A percentile compares a stretch with the other conserved stretches of the same genome.
Conservation (phyloP, 1,140 invertebrate species). For the Philotrypesis tridentata region DNA sequence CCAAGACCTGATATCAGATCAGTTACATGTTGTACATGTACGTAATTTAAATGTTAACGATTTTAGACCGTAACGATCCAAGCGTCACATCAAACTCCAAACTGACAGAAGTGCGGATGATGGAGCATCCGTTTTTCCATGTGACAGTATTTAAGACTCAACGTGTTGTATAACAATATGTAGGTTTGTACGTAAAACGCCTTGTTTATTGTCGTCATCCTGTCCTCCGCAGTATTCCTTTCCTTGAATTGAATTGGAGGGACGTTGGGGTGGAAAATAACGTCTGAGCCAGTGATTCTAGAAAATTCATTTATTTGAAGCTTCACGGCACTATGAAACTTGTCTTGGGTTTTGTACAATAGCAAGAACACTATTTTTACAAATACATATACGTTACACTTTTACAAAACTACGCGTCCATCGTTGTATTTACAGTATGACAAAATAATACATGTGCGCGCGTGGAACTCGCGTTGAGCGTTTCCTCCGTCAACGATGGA, state of each 20-base stretch:
- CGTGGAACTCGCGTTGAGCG: not conserved
- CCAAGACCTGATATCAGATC: conserved; percentile 19
- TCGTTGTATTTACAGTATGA: conserved; percentile 33
- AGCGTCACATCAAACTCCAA: conserved; percentile 55
- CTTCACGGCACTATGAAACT: conserved; percentile 48
- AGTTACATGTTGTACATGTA: conserved; percentile 44
- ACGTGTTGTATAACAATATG: conserved; percentile 71
- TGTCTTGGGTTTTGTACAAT: conserved; percentile 63
- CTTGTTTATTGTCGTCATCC: conserved; percentile 46
- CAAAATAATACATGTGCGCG: not conserved
- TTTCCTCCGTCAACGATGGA: not conserved
- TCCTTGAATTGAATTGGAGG: not conserved
- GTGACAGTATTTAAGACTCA: conserved; percentile 70
- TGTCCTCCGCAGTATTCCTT: not conserved
- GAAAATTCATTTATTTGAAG: conserved; percentile 70
- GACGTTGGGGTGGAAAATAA: not conserved
- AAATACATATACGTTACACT: conserved; percentile 54
- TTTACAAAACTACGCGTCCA: conserved; percentile 20
- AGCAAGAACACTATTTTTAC: conserved; percentile 65
- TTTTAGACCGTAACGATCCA: conserved; percentile 51
- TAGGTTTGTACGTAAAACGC: conserved; percentile 66
- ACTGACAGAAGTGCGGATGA: conserved; percentile 51
- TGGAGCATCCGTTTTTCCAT: conserved; percentile 54
- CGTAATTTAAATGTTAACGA: conserved; percentile 43
- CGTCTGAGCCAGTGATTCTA: conserved; percentile 44